Evolutionary conservation across 2,113 vertebrate genomes (phyloP).

Genomic region (Turdus rufiventris): DNA sequence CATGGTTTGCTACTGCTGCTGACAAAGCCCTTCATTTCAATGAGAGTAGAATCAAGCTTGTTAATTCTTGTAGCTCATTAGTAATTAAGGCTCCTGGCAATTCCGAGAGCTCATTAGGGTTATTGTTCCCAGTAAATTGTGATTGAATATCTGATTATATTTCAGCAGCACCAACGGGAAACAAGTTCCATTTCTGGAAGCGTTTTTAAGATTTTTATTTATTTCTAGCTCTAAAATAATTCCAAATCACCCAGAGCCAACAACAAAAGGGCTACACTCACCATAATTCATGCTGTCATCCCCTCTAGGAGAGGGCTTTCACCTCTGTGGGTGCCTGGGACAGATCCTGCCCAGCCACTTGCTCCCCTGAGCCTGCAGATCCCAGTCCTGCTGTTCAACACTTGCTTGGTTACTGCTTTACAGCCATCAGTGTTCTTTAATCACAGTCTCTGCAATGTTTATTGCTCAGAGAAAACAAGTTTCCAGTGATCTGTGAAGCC

Average conservation of each 20-base stretch:
- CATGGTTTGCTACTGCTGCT: background rate
- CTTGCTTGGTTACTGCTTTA: background rate
- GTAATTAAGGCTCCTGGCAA: background rate
- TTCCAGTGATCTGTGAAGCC: background rate
- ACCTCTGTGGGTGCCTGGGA: background rate
- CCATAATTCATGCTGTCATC: background rate
- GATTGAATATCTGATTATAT: background rate
- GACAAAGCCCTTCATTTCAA: background rate
- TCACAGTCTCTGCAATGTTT: background rate
- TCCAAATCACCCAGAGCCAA: background rate
- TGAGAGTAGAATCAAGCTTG: background rate
- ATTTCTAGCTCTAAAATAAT: background rate
- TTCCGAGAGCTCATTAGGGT: background rate
- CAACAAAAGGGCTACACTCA: accelerated
- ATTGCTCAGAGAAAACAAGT: background rate
- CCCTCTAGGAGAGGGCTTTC: background rate
- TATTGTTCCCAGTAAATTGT: background rate
- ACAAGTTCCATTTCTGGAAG: background rate
- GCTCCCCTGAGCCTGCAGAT: background rate
- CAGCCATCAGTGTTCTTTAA: background rate
- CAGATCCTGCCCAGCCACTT: background rate
- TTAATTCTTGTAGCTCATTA: background rate
- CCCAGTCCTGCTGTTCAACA: background rate
- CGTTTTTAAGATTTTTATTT: background rate
- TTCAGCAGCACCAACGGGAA: background rate